Evolutionary conservation across 2,797 vertebrate species (phyloP), one percentile per base, ranked within the genome.

Genomic region (Kryptopterus vitreolus): DNA sequence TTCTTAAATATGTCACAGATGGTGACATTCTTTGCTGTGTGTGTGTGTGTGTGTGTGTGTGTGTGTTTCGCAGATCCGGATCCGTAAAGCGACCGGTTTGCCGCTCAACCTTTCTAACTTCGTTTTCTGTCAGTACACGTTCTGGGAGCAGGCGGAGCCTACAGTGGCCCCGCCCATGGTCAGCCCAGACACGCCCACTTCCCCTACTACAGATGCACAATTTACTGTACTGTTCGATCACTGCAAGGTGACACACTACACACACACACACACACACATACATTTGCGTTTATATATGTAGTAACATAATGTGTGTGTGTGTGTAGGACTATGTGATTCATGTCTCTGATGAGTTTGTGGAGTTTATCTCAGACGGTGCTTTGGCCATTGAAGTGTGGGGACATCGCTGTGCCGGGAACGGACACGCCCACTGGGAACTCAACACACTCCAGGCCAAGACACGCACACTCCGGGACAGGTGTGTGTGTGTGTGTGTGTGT

Each of bases 331-430:
- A 95, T 0, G 88, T 96, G 81, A 95, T 98, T 50, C 94, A 94
- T 0, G 95, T 98, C 78, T 96, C 96, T 0, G 98, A 99, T 83
- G 98, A 99, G 88, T 98, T 99, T 88, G 85, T 99, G 86, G 98
- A 99, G 93, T 99, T 99, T 80, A 97, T 99, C 91, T 95, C 96
- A 0, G 98, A 99, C 3, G 98, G 97, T 20, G 97, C 96, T 0
- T 88, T 99, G 88, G 95, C 97, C 11, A 96, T 99, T 82, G 98
- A 99, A 81, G 98, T 99, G 50, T 99, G 98, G 98, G 98, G 98
- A 87, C 98, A 99, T 87, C 95, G 96, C 62, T 99, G 96, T 85
- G 93, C 96, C 2, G 96, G 95, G 15, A 98, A 96, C 0, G 96
- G 96, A 33, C 94, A 81, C 76, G 95, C 95, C 1, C 81, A 92